Conservation (phyloP, 1,140 invertebrate species). For the Drosophila triauraria region DNA sequence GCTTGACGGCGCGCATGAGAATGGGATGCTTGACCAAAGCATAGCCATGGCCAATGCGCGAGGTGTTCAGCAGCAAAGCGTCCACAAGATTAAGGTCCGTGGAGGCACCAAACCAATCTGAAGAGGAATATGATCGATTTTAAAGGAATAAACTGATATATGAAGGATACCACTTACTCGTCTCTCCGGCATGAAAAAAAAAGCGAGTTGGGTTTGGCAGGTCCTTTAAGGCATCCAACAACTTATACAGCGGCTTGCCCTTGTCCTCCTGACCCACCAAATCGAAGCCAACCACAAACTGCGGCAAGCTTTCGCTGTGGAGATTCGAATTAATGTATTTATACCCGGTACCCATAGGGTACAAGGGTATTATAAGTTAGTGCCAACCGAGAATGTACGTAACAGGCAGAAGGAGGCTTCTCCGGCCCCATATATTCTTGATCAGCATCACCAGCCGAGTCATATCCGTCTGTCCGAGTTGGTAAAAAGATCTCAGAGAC, state of each 20-base stretch:
- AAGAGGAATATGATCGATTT: constrained; percentile 4
- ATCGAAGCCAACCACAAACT: constrained; percentile 90
- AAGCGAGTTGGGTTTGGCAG: constrained; percentile 86
- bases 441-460: too few relatives aligned
- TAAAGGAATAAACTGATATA: not conserved
- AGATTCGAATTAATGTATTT: not conserved
- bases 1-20: constrained; percentile 87
- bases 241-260: constrained; percentile 86
- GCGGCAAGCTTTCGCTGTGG: constrained; percentile 85
- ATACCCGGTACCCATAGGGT: too few relatives aligned
- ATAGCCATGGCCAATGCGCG: constrained; percentile 88
- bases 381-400: too few relatives aligned
- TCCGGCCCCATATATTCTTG: too few relatives aligned
- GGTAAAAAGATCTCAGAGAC: too few relatives aligned
- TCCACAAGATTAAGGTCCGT: constrained; percentile 87
- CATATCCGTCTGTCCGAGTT: too few relatives aligned
- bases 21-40: constrained; percentile 92
- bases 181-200: constrained; percentile 93
- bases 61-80: constrained; percentile 90
- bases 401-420: too few relatives aligned
- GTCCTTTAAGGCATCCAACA: constrained; percentile 85
- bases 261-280: constrained; percentile 89
- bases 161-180: constrained; percentile 85
- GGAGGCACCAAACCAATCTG: constrained; percentile 87
- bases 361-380: too few relatives aligned